Evolutionary conservation across 2,113 vertebrate genomes (phyloP).

Genomic region (Petroica traversi): DNA sequence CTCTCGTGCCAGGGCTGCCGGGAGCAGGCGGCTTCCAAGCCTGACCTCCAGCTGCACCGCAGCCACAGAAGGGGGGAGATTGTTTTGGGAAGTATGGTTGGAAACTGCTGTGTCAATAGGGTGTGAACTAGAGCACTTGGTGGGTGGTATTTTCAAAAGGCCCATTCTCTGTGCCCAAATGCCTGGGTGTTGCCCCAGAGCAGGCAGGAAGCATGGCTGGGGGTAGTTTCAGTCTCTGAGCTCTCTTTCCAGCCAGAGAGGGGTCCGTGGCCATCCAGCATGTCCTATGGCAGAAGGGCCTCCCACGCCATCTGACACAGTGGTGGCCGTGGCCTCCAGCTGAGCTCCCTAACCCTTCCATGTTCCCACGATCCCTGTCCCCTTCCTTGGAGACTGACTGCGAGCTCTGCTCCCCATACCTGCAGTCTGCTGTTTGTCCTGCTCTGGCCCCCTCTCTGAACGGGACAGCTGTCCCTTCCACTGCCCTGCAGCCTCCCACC

Average conservation of each 20-base stretch:
- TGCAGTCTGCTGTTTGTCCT: background rate
- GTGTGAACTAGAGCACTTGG: background rate
- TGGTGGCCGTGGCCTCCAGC: accelerated
- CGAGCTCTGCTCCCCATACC: background rate
- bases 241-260: accelerated
- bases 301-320: accelerated
- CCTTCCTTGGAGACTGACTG: background rate
- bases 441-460: background rate
- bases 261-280: accelerated
- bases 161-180: background rate
- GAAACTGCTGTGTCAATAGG: background rate
- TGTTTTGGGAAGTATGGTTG: background rate
- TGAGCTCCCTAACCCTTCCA: background rate
- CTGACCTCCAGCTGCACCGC: background rate
- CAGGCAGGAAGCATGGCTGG: background rate
- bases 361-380: background rate
- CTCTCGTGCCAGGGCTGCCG: background rate
- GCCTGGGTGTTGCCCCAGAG: background rate
- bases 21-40: background rate
- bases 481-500: background rate
- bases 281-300: accelerated
- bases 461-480: background rate
- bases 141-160: background rate
- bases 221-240: background rate
- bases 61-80: background rate